These are phyloP conservation scores for Yponomeuta cagnagella DNA, from an alignment of 2,888 invertebrate genomes.

Conservation along the genomic window DNA sequence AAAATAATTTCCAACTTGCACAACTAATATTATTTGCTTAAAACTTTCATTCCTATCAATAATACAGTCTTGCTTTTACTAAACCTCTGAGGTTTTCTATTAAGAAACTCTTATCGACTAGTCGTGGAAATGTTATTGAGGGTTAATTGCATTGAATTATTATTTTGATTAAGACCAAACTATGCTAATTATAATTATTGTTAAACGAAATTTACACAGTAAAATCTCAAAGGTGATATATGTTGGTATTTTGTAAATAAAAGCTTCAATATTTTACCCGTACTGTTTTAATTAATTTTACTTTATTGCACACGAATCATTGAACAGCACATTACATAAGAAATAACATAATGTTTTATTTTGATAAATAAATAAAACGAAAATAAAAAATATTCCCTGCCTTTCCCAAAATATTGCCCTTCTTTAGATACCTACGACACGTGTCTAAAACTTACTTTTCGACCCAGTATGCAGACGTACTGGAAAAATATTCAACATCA, in stretches of 20 bases:
- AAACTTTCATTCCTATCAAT: not conserved
- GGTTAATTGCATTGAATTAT: not conserved
- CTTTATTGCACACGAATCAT: no score
- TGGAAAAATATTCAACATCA: no score
- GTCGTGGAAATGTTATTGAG: conserved; percentile 61
- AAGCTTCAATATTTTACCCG: conserved; percentile 71
- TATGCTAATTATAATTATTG: conserved; percentile 56
- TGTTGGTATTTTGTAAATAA: conserved; percentile 76
- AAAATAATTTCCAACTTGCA: not conserved
- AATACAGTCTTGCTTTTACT: no score
- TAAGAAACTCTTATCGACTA: conserved; percentile 8
- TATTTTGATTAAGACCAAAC: not conserved
- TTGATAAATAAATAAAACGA: no score
- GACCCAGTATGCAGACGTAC: no score
- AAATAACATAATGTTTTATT: not conserved
- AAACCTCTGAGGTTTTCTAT: no score
- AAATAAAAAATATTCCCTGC: no score
- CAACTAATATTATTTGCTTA: not conserved
- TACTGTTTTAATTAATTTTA: conserved; percentile 29
- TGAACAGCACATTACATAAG: no score
- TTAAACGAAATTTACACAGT: conserved; percentile 70
- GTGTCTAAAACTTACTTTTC: no score
- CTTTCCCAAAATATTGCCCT: no score
- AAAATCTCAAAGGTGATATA: conserved; percentile 74
- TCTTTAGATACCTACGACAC: no score